phyloP scores from a whole-genome alignment of 2,888 invertebrate species.

The Carpatolechia fugitivella region DNA sequence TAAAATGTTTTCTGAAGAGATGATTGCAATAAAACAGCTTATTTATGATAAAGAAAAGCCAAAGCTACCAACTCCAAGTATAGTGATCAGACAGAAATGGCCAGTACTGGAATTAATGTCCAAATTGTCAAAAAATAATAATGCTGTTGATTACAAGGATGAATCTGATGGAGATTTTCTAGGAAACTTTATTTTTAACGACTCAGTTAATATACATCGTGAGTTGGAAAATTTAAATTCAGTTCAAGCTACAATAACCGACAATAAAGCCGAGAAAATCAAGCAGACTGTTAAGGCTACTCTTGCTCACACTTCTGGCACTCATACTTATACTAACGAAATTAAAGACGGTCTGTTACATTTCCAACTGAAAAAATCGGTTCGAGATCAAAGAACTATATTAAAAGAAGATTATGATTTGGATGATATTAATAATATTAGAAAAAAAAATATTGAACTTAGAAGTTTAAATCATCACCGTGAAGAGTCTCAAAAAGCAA shows the following conservation, averaged over 20 bases:
- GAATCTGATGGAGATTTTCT: neutral
- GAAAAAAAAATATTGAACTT: conserved; percentile 48
- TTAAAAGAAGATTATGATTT: neutral
- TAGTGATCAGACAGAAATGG: conserved; percentile 56
- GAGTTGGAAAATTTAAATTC: neutral
- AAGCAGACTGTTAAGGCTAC: too few relatives aligned
- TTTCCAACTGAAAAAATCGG: neutral
- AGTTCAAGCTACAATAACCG: neutral
- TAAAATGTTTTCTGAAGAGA: conserved; percentile 59
- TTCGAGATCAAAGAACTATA: neutral
- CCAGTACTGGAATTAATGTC: conserved; percentile 40
- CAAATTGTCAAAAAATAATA: conserved; percentile 20
- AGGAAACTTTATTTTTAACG: neutral
- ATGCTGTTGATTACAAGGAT: conserved; percentile 10
- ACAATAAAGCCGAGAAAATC: too few relatives aligned
- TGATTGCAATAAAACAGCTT: conserved; percentile 53
- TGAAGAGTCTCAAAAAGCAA: conserved; percentile 2
- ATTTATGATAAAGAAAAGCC: conserved; percentile 45
- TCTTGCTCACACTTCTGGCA: too few relatives aligned
- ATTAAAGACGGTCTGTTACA: too few relatives aligned
- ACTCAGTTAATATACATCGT: neutral
- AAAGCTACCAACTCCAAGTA: conserved; percentile 41
- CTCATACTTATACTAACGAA: too few relatives aligned
- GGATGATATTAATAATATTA: conserved; percentile 26
- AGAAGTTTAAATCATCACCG: conserved; percentile 46